Base-by-base conservation (phyloP, 2,797 vertebrate genomes). In the Taeniopygia guttata region DNA sequence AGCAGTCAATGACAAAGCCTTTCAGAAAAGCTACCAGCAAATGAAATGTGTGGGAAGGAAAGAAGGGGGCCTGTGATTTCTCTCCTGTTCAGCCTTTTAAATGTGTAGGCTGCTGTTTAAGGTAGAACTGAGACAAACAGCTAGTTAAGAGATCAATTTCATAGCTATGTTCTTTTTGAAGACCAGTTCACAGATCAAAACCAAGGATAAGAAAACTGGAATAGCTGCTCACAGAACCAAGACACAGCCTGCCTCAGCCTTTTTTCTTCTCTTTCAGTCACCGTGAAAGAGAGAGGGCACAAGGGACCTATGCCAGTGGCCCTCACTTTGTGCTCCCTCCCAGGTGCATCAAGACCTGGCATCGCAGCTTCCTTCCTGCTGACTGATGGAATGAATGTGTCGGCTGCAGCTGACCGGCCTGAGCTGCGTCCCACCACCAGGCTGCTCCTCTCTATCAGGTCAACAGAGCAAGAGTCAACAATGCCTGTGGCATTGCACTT, bases 1-100 rank as follows among this genome's bases (percentile, higher is more conserved):
- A 90, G 43, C 43, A 95, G 70, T 81, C 79, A 93, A 70, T 85
- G 72, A 49, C 54, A 92, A 92, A 92, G 49, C 21, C 72, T 87
- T 85, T 89, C 82, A 77, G 82, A 77, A 95, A 82, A 94, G 40
- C 56, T 66, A 87, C 29, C 59, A 85, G 69, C 38, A 64, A 90
- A 94, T 58, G 29, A 95, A 83, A 90, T 27, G 67, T 3, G 9
- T 55, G 62, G 62, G 90, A 94, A 92, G 42, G 23, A 84, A 96
- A 87, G 58, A 78, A 88, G 46, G 20, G 32, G 79, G 76, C 54
- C 34, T 81, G 62, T 78, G 79, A 80, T 88, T 95, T 87, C 66
- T 93, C 76, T 81, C 80, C 38, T 0, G 0, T 75, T 58, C 58
- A 91, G 60, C 2, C 2, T 88, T 89, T 66, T 36, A 81, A 89